Conservation (phyloP, 2,888 invertebrate genomes). For the Terebella lapidaria region DNA sequence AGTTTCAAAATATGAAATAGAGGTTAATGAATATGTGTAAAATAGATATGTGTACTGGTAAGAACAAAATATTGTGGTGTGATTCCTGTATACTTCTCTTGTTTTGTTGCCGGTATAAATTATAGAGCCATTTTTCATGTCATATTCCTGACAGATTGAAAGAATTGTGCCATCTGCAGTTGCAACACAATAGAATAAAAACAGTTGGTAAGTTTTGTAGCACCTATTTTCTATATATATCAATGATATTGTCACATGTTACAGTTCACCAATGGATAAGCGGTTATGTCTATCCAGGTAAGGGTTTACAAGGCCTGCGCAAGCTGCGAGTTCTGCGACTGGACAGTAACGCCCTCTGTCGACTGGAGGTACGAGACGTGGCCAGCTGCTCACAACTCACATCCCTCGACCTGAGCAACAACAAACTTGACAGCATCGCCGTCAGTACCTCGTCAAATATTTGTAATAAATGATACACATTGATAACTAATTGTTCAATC, state of each 20-base stretch:
- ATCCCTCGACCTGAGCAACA: constrained; percentile 41
- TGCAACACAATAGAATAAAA: neutral
- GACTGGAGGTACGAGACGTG: constrained; percentile 40
- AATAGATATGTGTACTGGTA: no score
- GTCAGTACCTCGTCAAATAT: constrained; percentile 35
- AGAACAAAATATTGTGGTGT: no score
- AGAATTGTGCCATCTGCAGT: neutral
- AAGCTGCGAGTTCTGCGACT: constrained; percentile 40
- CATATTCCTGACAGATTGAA: no score
- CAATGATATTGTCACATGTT: no score
- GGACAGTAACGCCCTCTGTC: constrained; percentile 41
- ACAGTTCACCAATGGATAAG: no score
- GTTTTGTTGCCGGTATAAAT: no score
- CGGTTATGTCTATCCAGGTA: constrained; percentile 32
- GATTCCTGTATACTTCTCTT: no score
- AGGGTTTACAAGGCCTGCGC: constrained; percentile 32
- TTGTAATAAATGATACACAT: no score
- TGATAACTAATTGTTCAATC: no score
- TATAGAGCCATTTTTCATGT: no score
- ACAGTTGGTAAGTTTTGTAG: neutral
- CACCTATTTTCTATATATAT: no score
- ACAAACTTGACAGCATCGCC: constrained; percentile 38
- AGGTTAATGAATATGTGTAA: neutral
- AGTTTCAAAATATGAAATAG: no score
- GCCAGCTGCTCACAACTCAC: constrained; percentile 39